Evolutionary conservation across 2,113 vertebrate genomes (phyloP), one percentile per base, ranked within the genome.

Genomic region (Thermophis baileyi): DNA sequence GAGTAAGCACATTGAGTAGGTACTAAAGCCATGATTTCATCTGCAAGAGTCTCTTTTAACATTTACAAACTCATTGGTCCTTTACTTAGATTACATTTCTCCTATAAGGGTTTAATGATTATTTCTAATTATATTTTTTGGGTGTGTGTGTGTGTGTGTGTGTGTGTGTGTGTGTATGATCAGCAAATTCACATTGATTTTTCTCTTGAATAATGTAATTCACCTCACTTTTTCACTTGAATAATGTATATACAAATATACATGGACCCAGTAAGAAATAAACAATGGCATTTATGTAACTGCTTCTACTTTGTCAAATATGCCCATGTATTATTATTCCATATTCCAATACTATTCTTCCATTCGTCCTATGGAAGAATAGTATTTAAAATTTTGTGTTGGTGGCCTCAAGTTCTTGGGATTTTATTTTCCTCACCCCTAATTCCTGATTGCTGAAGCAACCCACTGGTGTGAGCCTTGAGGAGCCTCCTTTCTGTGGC

Each of bases 401-500:
- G 4, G 11, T 4, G 54, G 86, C 91, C 95, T 91, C 92, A 69
- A 89, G 93, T 40, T 30, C 27, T 74, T 86, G 55, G 40, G 35
- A 91, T 93, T 85, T 90, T 90, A 30, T 14, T 54, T 35, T 27
- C 81, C 44, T 87, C 30, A 0, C 0, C 7, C 54, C 5, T 10
- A 14, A 49, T 22, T 22, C 47, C 12, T 63, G 1, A 4, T 51
- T 74, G 47, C 35, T 53, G 86, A 88, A 69, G 53, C 51, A 69
- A n/a, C 27, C 89, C 60, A 50, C 94, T 40, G 1, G 2, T 92
- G 92, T 40, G 88, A 90, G 85, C 47, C 94, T 96, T 91, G 93
- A 92, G 91, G 93, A 91, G 85, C 90, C 40, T 50, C n/a, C 74
- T 81, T 16, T 95, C 91, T 95, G 92, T 49, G 50, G 89, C 85